These are phyloP conservation scores for Melipona beecheii DNA, from an alignment of 2,888 invertebrate species.

Conservation along the genomic window DNA sequence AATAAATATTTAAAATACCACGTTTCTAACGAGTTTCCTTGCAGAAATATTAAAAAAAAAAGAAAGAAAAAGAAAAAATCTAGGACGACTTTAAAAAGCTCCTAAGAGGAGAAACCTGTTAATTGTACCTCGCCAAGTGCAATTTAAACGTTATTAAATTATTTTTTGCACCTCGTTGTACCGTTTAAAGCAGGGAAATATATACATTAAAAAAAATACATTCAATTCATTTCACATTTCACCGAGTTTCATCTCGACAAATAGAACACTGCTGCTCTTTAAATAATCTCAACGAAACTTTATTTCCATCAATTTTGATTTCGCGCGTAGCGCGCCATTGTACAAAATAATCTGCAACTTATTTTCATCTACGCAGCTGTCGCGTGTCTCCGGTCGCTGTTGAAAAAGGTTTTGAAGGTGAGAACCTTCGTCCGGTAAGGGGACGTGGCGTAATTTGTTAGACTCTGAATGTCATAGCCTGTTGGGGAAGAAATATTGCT, in stretches of 20 bases:
- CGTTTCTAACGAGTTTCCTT: neutral
- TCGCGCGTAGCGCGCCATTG: neutral
- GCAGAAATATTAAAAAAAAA: neutral
- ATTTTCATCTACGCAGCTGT: neutral
- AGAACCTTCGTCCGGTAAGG: neutral
- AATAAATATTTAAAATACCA: neutral
- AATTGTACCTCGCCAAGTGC: neutral
- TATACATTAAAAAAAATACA: neutral
- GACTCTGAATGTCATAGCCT: too few relatives aligned
- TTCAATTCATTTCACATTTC: neutral
- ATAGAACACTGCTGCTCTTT: neutral
- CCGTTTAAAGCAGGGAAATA: neutral
- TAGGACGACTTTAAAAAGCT: neutral
- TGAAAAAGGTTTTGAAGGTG: constrained; percentile 7
- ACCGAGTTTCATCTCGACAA: neutral
- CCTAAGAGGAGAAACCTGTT: neutral
- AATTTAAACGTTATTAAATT: neutral
- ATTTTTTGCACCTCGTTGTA: too few relatives aligned
- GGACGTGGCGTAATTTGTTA: constrained; percentile 17
- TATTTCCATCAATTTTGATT: neutral
- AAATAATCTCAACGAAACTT: neutral
- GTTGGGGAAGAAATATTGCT: neutral
- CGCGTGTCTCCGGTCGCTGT: neutral
- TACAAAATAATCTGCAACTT: neutral
- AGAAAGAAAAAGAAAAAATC: neutral